Evolutionary conservation across 1,140 invertebrate species (phyloP), one percentile per base, ranked within the genome.

Genomic region (Drosophila yakuba): DNA sequence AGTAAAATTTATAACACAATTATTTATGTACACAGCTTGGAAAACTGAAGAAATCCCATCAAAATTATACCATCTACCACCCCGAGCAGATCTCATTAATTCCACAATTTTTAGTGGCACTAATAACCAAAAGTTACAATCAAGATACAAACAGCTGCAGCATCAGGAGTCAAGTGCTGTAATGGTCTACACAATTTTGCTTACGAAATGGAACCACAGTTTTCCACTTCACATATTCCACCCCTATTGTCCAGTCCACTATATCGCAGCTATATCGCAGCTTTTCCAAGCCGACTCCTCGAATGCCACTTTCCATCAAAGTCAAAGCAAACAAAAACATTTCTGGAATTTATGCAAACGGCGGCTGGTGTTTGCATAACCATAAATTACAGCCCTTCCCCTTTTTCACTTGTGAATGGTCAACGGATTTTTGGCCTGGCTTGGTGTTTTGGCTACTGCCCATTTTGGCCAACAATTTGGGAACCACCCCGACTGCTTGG

Each of bases 331-430:
- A 86, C 83, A 88, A 75, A 86, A 76, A 82, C 74, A 74, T 75
- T 71, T 68, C 82, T 76, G 68, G 78, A 85, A 85, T 85, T 82
- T 85, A 85, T 85, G 82, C 83, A 88, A 86, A 85, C 83, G 83
- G 83, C 74, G 62, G 38, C 63, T 52, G 60, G 60, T 61, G 43
- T 15, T 55, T 76, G 52, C 58, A 83, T 68, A 79, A 84, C 80
- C 80, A 88, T 89, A 84, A 83, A 89, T 89, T 89, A 68, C 55
- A 28, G 44, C 20, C 51, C 2, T 5, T n/a, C 12, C 63, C 50
- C n/a, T 20, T 47, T 51, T 11, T 4, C 25, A n/a, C 28, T 51
- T 8, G 66, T 44, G 66, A 58, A 41, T 72, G 68, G 68, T 48
- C 68, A 48, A 25, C 44, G 55, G 50, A 41, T 71, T 71, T 71